Base-by-base conservation (phyloP, 2,888 invertebrate species). In the Galerucella pusilla region DNA sequence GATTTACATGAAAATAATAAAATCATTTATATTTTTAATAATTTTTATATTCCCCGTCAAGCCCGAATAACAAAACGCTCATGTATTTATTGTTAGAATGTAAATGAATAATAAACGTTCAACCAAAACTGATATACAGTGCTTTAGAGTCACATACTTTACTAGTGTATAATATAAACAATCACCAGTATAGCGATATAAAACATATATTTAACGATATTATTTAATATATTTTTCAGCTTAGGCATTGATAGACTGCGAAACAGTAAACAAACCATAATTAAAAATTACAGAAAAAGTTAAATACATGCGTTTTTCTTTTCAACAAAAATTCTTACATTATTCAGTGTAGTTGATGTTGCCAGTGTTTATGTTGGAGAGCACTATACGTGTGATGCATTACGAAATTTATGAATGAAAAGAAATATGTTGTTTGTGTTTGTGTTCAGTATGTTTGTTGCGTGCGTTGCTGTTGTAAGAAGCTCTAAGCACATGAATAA, bases 371-470 rank as follows among this genome's bases (percentile, higher is more conserved):
- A 20, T 57, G 9, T 16, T 57, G 52, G 52, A 5, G 52, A 52
- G n/a, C 52, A 52, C 52, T n/a, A 16, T 12, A 35, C n/a, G 28
- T 35, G 35, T 35, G 61, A 35, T 14, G 35, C 20, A 45, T 45
- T 45, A 20, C 20, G 9, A 42, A 64, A 64, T 64, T 65, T 65
- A 65, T 65, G 64, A 65, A 65, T 65, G 64, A 46, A 46, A 45
- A 46, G 16, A 46, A 12, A 20, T 45, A 5, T 65, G 14, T 9
- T 64, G n/a, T n/a, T 65, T 65, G 11, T 65, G 45, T 7, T 49
- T 46, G 9, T 65, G 16, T 20, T 20, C 46, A 10, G 35, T 65
- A 7, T 46, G 16, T 16, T 20, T 65, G 63, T 64, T 46, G 45
- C 45, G 64, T 65, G 64, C 11, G 2, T 65, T 45, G 46, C n/a